Evolutionary conservation across 2,888 invertebrate species (phyloP), one percentile per base, ranked within the genome.

Genomic region (Mesopsocus fuscifrons): DNA sequence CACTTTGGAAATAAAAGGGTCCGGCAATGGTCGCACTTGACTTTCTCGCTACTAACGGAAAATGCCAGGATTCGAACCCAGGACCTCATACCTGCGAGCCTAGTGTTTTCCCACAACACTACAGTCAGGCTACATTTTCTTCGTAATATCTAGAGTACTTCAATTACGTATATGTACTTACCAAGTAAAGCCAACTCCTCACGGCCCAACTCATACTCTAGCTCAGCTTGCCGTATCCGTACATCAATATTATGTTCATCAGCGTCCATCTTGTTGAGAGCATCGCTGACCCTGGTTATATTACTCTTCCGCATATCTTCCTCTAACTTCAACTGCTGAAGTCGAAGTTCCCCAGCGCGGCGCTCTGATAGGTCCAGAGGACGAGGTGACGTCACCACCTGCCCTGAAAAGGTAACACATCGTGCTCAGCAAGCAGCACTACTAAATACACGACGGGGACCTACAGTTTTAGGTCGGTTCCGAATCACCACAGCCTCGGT

Each of bases 161-260:
- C n/a, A n/a, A n/a, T n/a, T n/a, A 26, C 26, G 11, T 26, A 26
- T 11, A 26, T 5, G n/a, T 11, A 3, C 38, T 21, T 44, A 38
- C 38, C 38, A 18, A 87, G 63, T 55, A 88, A 68, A 61, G 87
- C 85, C 49, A 88, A 63, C 62, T 89, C 89, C 61, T 89, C 88
- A 35, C 87, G 70, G 1, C 88, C 88, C 50, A 87, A 64, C 57
- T 85, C 78, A 60, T 87, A 88, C 57, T 88, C 88, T 52, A 88
- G 63, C 61, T 89, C 89, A 1, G 89, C 89, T 57, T 88, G 87
- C 55, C 85, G 79, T 57, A 89, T 88, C 50, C 87, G 69, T 38
- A 80, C 77, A 60, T 89, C 88, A 46, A 88, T 88, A 60, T 87
- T 87, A 54, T 62, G 88, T 87, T 87, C 88, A 21, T 85, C 84